A percentile compares a stretch with the other conserved stretches of the same genome.
Conservation (phyloP, 1,140 invertebrate species). For the Ceratina australensis region DNA sequence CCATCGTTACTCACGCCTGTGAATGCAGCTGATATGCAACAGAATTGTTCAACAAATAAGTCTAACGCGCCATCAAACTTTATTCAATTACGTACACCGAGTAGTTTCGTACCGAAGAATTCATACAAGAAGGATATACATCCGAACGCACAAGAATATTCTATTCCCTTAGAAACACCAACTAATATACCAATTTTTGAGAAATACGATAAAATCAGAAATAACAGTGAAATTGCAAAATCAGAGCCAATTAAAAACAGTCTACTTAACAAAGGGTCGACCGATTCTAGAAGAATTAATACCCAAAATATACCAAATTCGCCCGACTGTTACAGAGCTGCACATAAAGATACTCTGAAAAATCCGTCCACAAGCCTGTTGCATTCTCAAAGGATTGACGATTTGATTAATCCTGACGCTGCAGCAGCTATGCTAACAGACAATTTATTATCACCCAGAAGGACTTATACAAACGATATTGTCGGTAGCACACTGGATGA, state of each 20-base stretch:
- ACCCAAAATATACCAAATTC: neutral
- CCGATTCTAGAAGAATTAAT: neutral
- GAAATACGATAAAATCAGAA: conserved; percentile 13
- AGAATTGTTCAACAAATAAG: conserved; percentile 65
- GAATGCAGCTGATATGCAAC: conserved; percentile 72
- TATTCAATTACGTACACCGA: conserved; percentile 74
- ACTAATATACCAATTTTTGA: neutral
- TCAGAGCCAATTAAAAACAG: conserved; percentile 30
- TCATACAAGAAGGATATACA: conserved; percentile 9
- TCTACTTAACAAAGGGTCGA: neutral
- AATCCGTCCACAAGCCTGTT: neutral
- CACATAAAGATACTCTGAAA: conserved; percentile 7
- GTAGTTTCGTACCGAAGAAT: conserved; percentile 73
- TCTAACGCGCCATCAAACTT: conserved; percentile 30
- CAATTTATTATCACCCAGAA: conserved; percentile 69
- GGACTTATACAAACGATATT: conserved; percentile 66
- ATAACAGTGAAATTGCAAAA: conserved; percentile 1
- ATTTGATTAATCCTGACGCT: conserved; percentile 33
- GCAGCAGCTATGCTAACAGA: conserved; percentile 69
- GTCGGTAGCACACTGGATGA: conserved; percentile 72
- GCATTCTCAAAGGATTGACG: neutral
- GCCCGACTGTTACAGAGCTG: conserved; percentile 1
- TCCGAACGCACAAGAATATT: neutral
- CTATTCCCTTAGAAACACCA: neutral
- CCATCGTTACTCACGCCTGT: conserved; percentile 68